Conservation (phyloP, 2,797 vertebrate genomes). For the Antennarius maculatus region DNA sequence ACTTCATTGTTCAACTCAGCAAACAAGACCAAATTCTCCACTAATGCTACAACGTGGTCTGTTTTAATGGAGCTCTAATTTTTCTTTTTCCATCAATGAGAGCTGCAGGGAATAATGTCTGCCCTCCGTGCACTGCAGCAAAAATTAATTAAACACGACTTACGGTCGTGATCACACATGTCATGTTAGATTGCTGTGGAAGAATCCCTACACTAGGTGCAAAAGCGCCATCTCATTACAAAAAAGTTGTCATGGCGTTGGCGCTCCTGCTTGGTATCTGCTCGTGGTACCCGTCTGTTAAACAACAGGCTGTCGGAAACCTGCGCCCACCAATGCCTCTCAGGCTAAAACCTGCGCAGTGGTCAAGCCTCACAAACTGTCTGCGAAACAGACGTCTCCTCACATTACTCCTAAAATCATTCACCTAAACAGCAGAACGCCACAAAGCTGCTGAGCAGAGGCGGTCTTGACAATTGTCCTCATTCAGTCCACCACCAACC, state of each 20-base stretch:
- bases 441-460: slow-evolving; percentile 43
- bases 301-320: slow-evolving; percentile 84
- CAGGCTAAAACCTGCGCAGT: slow-evolving; percentile 77
- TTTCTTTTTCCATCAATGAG: slow-evolving; percentile 28
- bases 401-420: slow-evolving; percentile 59
- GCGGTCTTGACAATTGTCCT: slow-evolving; percentile 48
- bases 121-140: slow-evolving; percentile 28
- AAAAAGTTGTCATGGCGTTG: slow-evolving; percentile 75
- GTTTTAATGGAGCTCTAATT: slow-evolving; percentile 33
- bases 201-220: slow-evolving; percentile 49
- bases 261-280: slow-evolving; percentile 73
- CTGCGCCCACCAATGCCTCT: slow-evolving; percentile 78
- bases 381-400: slow-evolving; percentile 54
- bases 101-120: slow-evolving; percentile 64
- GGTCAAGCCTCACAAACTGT: slow-evolving; percentile 52
- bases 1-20: slow-evolving; percentile 1
- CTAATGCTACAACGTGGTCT: slow-evolving; percentile 32
- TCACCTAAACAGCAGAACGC: slow-evolving; percentile 34
- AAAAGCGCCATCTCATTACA: slow-evolving; percentile 76
- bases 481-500: slow-evolving; percentile 56
- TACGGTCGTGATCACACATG: slow-evolving; percentile 78
- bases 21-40: slow-evolving; percentile 1
- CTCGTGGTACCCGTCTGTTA: slow-evolving; percentile 78
- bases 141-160: slow-evolving; percentile 77
- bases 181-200: slow-evolving; percentile 69